phyloP scores from a whole-genome alignment of 2,113 vertebrate genomes.

The Forbesichthys papilliferus region DNA sequence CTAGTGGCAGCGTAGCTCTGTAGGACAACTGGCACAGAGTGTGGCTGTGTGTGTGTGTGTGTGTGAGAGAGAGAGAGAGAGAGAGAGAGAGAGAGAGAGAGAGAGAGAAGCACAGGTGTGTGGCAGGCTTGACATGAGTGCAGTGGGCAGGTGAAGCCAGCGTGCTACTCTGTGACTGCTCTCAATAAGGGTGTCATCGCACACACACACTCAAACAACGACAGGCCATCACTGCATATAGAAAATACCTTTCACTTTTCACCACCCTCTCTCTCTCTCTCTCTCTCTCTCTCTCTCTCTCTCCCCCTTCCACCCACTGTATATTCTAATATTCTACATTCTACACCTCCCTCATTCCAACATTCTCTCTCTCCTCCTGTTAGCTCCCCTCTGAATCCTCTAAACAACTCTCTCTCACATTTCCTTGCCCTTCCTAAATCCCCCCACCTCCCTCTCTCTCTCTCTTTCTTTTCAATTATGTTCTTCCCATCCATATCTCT shows the following conservation, averaged over 20 bases:
- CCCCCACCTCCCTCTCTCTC: not conserved
- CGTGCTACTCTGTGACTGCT: constrained; percentile 59
- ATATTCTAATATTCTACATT: too few relatives aligned
- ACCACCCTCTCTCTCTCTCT: constrained; percentile 1
- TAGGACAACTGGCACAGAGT: constrained; percentile 29
- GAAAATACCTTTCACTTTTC: constrained; percentile 35
- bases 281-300: not conserved
- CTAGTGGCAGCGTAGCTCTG: constrained; percentile 44
- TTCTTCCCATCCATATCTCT: not conserved
- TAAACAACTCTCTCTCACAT: constrained; percentile 12
- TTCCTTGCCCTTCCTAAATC: not conserved
- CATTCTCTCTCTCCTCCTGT: not conserved
- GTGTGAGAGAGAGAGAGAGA: too few relatives aligned
- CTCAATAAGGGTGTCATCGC: constrained; percentile 51
- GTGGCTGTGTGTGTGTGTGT: not conserved
- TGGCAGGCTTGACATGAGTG: constrained; percentile 58
- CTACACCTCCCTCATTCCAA: too few relatives aligned
- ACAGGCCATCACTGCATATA: constrained; percentile 47
- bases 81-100: too few relatives aligned
- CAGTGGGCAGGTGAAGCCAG: constrained; percentile 62
- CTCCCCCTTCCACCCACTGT: too few relatives aligned
- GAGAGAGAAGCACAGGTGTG: constrained; percentile 41
- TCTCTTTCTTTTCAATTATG: not conserved
- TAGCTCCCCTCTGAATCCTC: not conserved
- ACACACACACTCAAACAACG: constrained; percentile 35